These are phyloP conservation scores for Peucedramus taeniatus DNA, from an alignment of 2,113 vertebrate species.

Conservation along the genomic window DNA sequence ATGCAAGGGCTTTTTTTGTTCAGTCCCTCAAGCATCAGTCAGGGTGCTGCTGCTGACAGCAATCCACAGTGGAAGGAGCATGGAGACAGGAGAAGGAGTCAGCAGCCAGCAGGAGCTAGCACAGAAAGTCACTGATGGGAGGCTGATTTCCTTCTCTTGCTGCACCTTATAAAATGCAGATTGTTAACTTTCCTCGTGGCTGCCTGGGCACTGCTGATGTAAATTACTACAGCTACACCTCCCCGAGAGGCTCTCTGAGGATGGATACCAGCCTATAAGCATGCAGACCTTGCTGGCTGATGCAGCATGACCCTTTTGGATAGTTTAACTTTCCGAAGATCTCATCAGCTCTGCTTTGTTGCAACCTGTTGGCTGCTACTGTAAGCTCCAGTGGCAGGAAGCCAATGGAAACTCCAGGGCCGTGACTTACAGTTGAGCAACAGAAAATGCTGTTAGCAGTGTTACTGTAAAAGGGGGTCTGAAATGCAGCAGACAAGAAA, in stretches of 20 bases:
- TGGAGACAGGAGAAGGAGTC: neutral
- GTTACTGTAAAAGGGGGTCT: neutral
- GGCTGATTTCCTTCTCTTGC: neutral
- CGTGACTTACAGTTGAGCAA: neutral
- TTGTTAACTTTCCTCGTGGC: neutral
- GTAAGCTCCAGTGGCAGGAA: neutral
- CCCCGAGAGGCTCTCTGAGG: neutral
- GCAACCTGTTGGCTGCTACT: neutral
- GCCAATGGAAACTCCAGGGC: constrained; percentile 6
- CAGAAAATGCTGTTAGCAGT: neutral
- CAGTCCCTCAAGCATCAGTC: neutral
- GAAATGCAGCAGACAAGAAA: neutral
- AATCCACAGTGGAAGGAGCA: neutral
- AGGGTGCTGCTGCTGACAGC: neutral
- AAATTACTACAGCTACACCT: neutral
- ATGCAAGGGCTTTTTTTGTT: neutral
- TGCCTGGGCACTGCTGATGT: neutral
- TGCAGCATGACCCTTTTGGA: neutral
- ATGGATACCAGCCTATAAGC: neutral
- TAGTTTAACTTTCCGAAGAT: neutral
- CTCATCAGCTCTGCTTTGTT: neutral
- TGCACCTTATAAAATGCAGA: neutral
- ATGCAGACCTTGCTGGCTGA: neutral
- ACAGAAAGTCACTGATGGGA: neutral
- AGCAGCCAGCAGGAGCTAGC: neutral